phyloP scores from a whole-genome alignment of 2,113 vertebrate species.

The Campylomormyrus numenius region DNA sequence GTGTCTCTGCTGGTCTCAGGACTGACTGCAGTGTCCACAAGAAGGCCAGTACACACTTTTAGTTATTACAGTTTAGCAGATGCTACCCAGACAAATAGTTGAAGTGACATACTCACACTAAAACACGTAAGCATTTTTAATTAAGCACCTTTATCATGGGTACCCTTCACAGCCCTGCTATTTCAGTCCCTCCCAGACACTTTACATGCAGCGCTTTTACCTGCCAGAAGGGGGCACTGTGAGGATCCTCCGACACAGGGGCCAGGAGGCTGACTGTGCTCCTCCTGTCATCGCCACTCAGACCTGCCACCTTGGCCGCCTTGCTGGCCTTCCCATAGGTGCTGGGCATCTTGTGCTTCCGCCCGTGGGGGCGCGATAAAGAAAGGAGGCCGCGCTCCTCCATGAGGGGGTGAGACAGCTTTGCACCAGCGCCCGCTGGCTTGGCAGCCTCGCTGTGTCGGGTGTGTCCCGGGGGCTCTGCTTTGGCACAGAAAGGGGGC shows the following conservation, averaged over 20 bases:
- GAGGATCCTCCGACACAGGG: constrained; percentile 69
- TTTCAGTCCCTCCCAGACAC: background rate
- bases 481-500: constrained; percentile 69
- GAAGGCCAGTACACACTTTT: background rate
- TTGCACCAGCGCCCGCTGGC: constrained; percentile 72
- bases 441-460: constrained; percentile 72
- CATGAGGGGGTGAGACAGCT: constrained; percentile 58
- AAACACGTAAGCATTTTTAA: background rate
- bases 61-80: background rate
- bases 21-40: background rate
- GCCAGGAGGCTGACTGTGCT: constrained; percentile 74
- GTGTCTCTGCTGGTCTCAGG: background rate
- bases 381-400: constrained; percentile 73
- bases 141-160: background rate
- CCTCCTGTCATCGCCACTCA: constrained; percentile 86
- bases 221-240: constrained; percentile 71
- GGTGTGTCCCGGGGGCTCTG: constrained; percentile 71
- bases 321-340: constrained; percentile 81
- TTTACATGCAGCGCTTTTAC: background rate
- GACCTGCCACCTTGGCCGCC: constrained; percentile 77
- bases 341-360: constrained; percentile 86
- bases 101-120: background rate
- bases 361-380: constrained; percentile 63
- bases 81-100: background rate
- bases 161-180: background rate